Conservation (phyloP, 2,113 vertebrate species). For the Colaptes auratus region DNA sequence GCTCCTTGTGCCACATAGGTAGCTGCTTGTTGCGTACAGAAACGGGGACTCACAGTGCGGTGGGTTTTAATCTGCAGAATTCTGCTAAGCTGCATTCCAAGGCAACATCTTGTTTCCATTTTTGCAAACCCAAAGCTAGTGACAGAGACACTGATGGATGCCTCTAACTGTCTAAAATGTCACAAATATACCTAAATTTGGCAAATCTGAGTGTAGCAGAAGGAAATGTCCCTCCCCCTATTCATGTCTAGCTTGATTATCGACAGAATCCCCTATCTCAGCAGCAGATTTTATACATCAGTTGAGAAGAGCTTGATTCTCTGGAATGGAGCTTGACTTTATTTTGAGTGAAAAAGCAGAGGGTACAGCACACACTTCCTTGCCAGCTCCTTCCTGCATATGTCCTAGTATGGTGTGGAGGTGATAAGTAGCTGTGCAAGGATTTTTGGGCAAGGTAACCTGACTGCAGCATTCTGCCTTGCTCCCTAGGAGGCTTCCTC, state of each 20-base stretch:
- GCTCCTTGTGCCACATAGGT: background rate
- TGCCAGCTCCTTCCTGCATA: background rate
- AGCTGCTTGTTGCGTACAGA: background rate
- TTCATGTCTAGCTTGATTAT: constrained; percentile 56
- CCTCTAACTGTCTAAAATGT: constrained; percentile 57
- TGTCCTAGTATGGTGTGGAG: background rate
- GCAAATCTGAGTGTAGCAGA: constrained; percentile 31
- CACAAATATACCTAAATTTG: constrained; percentile 51
- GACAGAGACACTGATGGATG: constrained; percentile 59
- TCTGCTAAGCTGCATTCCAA: constrained; percentile 20
- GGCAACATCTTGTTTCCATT: constrained; percentile 59
- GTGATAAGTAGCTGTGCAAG: background rate
- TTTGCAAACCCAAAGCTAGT: constrained; percentile 28
- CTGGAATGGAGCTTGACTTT: constrained; percentile 3
- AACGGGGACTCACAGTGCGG: background rate
- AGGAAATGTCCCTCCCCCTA: constrained; percentile 39
- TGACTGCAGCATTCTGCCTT: background rate
- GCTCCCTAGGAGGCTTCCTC: background rate
- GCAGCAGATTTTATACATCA: constrained; percentile 42
- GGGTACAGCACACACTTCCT: background rate
- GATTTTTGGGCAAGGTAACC: background rate
- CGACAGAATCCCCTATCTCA: background rate
- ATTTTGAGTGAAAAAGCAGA: constrained; percentile 45
- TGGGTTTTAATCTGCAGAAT: background rate
- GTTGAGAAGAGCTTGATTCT: background rate